These are phyloP conservation scores for Pseudopipra pipra DNA, from an alignment of 2,113 vertebrate genomes.

Conservation along the genomic window DNA sequence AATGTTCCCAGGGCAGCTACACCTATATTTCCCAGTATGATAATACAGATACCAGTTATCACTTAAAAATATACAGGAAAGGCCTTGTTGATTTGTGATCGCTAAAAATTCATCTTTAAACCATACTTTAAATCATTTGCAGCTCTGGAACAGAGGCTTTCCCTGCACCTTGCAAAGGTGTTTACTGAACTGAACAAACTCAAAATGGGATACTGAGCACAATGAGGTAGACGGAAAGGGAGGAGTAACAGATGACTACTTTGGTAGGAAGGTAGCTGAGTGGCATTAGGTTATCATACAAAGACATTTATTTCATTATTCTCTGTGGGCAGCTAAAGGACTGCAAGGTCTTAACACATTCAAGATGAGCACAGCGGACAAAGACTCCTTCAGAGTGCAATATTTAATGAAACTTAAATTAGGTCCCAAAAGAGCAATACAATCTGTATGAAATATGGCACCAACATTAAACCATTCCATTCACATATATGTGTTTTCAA, in stretches of 20 bases:
- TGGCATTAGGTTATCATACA: conserved; percentile 2
- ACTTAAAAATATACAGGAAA: not conserved
- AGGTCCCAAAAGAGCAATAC: conserved; percentile 47
- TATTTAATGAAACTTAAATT: conserved; percentile 62
- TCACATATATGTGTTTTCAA: not conserved
- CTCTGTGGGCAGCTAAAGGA: conserved; percentile 10
- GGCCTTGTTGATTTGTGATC: not conserved
- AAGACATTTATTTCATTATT: conserved; percentile 37
- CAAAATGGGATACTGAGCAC: not conserved
- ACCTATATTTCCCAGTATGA: not conserved
- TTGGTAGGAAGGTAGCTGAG: not conserved
- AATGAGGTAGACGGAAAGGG: not conserved
- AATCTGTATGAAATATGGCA: conserved; percentile 24
- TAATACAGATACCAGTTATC: not conserved
- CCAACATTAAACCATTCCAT: not conserved
- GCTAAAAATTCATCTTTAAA: not conserved
- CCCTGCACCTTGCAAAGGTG: not conserved
- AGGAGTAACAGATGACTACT: not conserved
- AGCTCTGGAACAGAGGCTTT: not conserved
- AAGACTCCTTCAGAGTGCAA: conserved; percentile 21
- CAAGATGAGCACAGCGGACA: not conserved
- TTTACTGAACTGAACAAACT: not conserved
- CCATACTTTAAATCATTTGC: not conserved
- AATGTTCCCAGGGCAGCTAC: not conserved
- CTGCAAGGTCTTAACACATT: not conserved